Percentiles rank a stretch among this genome's conserved stretches.
phyloP scores from a whole-genome alignment of 92 coral and sea anemone genomes.

The Ricordea florida region DNA sequence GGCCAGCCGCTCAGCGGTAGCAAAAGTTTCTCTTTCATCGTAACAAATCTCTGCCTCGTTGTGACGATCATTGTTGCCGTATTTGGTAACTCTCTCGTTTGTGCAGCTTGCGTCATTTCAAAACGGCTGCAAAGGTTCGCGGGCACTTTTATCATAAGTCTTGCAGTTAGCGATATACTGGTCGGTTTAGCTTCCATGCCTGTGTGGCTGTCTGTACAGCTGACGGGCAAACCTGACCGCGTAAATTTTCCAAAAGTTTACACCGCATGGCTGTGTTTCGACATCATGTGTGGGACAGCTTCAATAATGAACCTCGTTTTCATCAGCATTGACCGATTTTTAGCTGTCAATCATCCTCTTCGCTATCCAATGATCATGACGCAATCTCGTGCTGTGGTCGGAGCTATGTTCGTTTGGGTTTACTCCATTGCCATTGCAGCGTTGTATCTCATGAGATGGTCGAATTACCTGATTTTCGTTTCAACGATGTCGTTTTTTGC shows the following conservation, averaged over 20 bases:
- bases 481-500: constrained; percentile 57
- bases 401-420: constrained; percentile 65
- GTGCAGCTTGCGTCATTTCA: constrained; percentile 68
- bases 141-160: constrained; percentile 72
- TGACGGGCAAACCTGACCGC: constrained; percentile 48
- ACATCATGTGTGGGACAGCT: constrained; percentile 66
- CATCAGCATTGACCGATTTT: constrained; percentile 76
- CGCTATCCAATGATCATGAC: constrained; percentile 65
- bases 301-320: constrained; percentile 75
- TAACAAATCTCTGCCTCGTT: constrained; percentile 45
- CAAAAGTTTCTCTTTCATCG: not conserved
- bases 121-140: constrained; percentile 74
- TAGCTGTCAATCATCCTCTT: constrained; percentile 73
- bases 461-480: constrained; percentile 61
- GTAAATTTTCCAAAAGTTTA: constrained; percentile 50
- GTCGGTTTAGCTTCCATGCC: constrained; percentile 71
- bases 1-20: not conserved
- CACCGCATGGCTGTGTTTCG: constrained; percentile 55
- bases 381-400: constrained; percentile 46
- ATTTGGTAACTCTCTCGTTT: constrained; percentile 76
- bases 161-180: constrained; percentile 69
- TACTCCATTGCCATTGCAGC: constrained; percentile 65
- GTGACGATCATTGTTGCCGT: constrained; percentile 54
- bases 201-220: constrained; percentile 59
- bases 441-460: constrained; percentile 28